A percentile compares a stretch with the other conserved stretches of the same genome.
phyloP scores from a whole-genome alignment of 2,797 vertebrate genomes.

The Etheostoma nigrum region DNA sequence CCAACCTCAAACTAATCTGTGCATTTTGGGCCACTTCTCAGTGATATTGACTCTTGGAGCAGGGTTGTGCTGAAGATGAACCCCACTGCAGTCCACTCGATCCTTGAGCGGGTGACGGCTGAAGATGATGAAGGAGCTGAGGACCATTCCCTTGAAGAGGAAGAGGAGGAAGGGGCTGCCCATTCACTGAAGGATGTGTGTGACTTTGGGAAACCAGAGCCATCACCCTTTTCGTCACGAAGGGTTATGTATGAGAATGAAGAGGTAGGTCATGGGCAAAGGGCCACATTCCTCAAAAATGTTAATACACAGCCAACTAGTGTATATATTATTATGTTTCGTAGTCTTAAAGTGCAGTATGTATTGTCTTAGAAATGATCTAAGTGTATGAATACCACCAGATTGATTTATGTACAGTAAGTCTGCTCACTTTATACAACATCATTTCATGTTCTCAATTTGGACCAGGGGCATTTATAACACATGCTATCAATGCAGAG shows the following conservation, averaged over 20 bases:
- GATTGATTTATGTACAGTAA: background rate
- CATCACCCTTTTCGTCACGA: slow-evolving; percentile 97
- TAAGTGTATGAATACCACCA: background rate
- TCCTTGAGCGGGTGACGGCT: slow-evolving; percentile 92
- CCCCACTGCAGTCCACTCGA: slow-evolving; percentile 94
- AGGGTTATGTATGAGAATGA: slow-evolving; percentile 99
- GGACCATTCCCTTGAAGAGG: slow-evolving; percentile 91
- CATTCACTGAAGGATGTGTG: slow-evolving; percentile 99
- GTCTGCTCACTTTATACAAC: background rate
- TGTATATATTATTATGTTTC: background rate
- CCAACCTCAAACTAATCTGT: background rate
- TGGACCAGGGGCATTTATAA: background rate
- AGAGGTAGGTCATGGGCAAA: slow-evolving; percentile 85
- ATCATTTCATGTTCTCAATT: background rate
- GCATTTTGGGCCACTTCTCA: background rate
- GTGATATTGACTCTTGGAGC: slow-evolving; percentile 22
- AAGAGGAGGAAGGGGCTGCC: slow-evolving; percentile 94
- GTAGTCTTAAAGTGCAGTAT: background rate
- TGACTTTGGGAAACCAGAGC: slow-evolving; percentile 95
- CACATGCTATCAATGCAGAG: background rate
- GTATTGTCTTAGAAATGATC: background rate
- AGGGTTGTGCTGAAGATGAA: slow-evolving; percentile 97
- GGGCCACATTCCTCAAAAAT: background rate
- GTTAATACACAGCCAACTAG: background rate
- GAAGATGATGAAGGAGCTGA: slow-evolving; percentile 93